Base-by-base conservation (phyloP, 2,888 invertebrate species). In the Synergus laeviventris region DNA sequence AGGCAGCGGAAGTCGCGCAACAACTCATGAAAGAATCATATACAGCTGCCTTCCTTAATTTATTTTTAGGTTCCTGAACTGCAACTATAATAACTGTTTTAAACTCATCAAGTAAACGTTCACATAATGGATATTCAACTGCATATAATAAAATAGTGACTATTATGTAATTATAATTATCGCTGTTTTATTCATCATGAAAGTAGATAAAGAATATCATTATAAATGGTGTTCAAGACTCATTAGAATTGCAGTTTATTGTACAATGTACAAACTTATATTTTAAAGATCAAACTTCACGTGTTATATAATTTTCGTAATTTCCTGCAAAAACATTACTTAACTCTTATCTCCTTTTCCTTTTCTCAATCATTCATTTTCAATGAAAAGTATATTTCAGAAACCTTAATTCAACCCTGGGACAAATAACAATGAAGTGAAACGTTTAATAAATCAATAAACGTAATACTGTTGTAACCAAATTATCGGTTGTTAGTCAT, bases 381-480 rank as follows among this genome's bases (percentile, higher is more conserved):
- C 62, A n/a, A n/a, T n/a, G n/a, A 62, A 31, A 38, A 36, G 11
- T 9, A 12, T 9, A 12, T 24, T 14, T 21, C 21, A 42, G n/a
- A 70, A 70, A 70, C 31, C 31, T 49, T 31, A 21, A 70, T 49
- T 31, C 11, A n/a, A 70, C 49, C 42, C n/a, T 31, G 21, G 45
- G 3, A 14, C 36, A 66, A 21, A 24, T 16, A 66, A 66, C 49
- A 70, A 70, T 36, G 62, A 45, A 70, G 49, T 16, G 16, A 36
- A 70, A 31, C n/a, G 49, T 70, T 70, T 70, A 49, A 70, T 70
- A 70, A 70, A 70, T 70, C 70, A 70, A 49, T 70, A 70, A 31
- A 38, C 38, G 16, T 39, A 18, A 21, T 21, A 31, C 39, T 49
- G 24, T 36, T 31, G 45, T 24, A 70, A 31, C 11, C 7, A 49